Evolutionary conservation across 23 tunicate genomes (phyloP), one percentile per base, ranked within the genome.

Genomic region (Ciona savignyi): DNA sequence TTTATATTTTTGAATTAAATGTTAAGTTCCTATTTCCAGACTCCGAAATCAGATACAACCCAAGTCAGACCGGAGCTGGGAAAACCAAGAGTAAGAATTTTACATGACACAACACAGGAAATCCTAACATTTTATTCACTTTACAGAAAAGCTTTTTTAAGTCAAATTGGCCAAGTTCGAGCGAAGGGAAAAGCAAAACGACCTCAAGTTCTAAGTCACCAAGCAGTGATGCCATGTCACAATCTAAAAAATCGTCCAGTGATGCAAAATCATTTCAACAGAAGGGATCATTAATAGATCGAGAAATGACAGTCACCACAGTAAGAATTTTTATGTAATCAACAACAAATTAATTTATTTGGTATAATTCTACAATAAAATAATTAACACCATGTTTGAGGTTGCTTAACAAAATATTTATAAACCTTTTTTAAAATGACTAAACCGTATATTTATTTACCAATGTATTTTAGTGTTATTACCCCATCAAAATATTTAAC

Each of bases 241-340:
- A n/a, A 42, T 42, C 56, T 15, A 42, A 42, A 42, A 15, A 6
- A 42, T 42, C 56, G 56, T 42, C 56, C 56, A 42, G 56, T 42
- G 56, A 42, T 42, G 56, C 56, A 9, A 42, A 42, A 42, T 15
- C 9, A 42, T 42, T 6, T 42, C 15, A 9, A 42, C 56, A 42
- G 67, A 25, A 25, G 24, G 67, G 28, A 4, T 11, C 22, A 9
- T 63, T 22, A 63, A 22, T 23, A 2, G 60, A 68, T n/a, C 23
- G 30, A 29, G 82, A 68, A 68, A 28, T 68, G 65, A 77, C 82
- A 4, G 29, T 77, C 20, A 77, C 82, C 32, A 67, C 82, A 65
- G 76, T 72, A 35, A 6, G 29, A 22, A 22, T n/a, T n/a, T n/a
- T n/a, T n/a, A n/a, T n/a, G n/a, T n/a, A n/a, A n/a, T n/a, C n/a